Conservation (phyloP, 2,797 vertebrate genomes). For the Leucoraja ocellata region DNA sequence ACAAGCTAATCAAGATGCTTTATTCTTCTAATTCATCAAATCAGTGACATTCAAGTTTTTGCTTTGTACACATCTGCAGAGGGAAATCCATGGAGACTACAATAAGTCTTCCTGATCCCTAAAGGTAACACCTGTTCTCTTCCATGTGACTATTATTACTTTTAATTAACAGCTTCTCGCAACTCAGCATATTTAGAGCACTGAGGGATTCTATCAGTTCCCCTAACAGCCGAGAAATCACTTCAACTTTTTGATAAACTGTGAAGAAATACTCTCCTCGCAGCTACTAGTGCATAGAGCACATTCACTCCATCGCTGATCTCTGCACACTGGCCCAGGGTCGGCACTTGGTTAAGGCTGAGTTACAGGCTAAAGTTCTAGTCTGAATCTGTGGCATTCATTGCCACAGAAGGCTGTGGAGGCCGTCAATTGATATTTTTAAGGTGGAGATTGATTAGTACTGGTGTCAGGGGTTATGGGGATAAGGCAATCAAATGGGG, state of each 20-base stretch:
- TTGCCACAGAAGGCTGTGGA: no score
- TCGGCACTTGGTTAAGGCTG: not conserved
- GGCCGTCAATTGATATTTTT: no score
- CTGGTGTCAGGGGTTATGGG: no score
- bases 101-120: not conserved
- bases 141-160: conserved; percentile 49
- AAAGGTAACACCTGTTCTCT: conserved; percentile 50
- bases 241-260: not conserved
- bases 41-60: not conserved
- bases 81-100: not conserved
- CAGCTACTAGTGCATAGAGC: not conserved
- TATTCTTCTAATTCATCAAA: not conserved
- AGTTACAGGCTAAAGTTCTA: not conserved
- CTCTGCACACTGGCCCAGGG: not conserved
- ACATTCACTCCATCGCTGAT: not conserved
- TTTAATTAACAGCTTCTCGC: conserved; percentile 50
- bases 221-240: not conserved
- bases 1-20: not conserved
- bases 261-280: not conserved
- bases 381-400: no score
- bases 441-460: no score
- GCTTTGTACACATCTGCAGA: not conserved
- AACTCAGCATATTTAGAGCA: not conserved
- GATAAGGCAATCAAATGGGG: no score
- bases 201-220: conserved; percentile 17